phyloP scores from a whole-genome alignment of 2,888 invertebrate genomes.

The Hemicrepidius hirtus region DNA sequence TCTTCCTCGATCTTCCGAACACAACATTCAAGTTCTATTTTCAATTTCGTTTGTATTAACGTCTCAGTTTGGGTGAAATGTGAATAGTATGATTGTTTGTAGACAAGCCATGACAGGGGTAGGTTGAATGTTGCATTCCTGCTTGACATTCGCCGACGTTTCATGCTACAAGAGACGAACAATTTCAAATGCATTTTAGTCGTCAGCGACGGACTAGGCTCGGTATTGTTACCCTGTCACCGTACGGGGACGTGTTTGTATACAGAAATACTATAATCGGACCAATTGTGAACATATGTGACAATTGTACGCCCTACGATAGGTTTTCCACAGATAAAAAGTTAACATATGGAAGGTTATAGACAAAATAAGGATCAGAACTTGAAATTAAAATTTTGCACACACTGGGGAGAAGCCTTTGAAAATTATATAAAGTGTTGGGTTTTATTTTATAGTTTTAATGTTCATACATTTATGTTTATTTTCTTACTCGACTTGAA shows the following conservation, averaged over 20 bases:
- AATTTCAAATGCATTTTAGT: slow-evolving; percentile 36
- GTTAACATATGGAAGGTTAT: neutral
- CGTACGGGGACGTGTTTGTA: slow-evolving; percentile 67
- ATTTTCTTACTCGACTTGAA: too few relatives aligned
- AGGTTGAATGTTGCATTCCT: slow-evolving; percentile 58
- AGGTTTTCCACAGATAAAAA: neutral
- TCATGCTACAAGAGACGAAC: slow-evolving; percentile 21
- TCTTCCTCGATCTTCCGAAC: neutral
- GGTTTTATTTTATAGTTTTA: too few relatives aligned
- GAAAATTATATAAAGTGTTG: too few relatives aligned
- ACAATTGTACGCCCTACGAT: slow-evolving; percentile 34
- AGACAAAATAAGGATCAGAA: neutral
- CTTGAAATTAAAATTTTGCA: neutral
- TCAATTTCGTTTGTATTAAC: slow-evolving; percentile 33
- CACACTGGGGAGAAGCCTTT: neutral
- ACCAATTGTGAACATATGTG: slow-evolving; percentile 59
- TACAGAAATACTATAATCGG: slow-evolving; percentile 68
- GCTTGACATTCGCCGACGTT: slow-evolving; percentile 47
- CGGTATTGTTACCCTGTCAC: slow-evolving; percentile 64
- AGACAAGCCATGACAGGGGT: slow-evolving; percentile 63
- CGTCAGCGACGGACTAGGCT: slow-evolving; percentile 41
- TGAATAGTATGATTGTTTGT: slow-evolving; percentile 59
- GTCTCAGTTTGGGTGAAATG: slow-evolving; percentile 43
- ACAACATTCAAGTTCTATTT: slow-evolving; percentile 29
- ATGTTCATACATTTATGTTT: neutral